Base-by-base conservation (phyloP, 53 echinoderm and acorn worm genomes). In the Hippasteria phrygiana region DNA sequence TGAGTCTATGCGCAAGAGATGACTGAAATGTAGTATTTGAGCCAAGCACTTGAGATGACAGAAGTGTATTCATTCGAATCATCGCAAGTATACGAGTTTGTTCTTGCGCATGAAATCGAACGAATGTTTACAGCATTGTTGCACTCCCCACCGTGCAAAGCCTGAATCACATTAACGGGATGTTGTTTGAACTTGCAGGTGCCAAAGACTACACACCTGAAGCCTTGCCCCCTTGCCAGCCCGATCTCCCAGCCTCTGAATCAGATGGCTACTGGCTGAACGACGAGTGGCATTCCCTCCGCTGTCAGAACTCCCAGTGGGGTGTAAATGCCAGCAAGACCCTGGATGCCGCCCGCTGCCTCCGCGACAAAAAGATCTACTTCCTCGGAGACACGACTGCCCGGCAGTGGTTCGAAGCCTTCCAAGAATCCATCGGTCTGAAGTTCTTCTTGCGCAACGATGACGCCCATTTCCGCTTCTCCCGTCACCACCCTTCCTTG, bases 201-300 rank as follows among this genome's bases (percentile, higher is more conserved):
- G 26, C 12, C 14, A 14, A 8, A 24, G 8, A 26, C 2, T 26
- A 3, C n/a, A 5, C 26, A 24, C 22, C 26, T 9, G 59, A 12
- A 24, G n/a, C 4, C 18, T 46, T 83, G 33, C 83, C 83, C 27
- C 66, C 35, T 8, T 83, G 83, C n/a, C 67, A 10, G 18, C 67
- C 69, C 32, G 46, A n/a, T 13, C 46, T 67, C 0, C 45, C 24
- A 8, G 33, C 17, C 16, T 45, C 48, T 0, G 39, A 32, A 2
- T 64, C 70, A 14, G 93, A 94, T 35, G 96, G 96, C 0, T 96
- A 80, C 43, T 96, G 96, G 96, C 84, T 91, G 14, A 37, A 38
- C 32, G 90, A 92, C 43, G 74, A 77, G 32, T 96, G 93, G 90
- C 62, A 91, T 5, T 90, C 92, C 4, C 76, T 93, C 18, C 63